These are phyloP conservation scores for Onychorhynchus coronatus DNA, from an alignment of 2,113 vertebrate species.

Conservation along the genomic window DNA sequence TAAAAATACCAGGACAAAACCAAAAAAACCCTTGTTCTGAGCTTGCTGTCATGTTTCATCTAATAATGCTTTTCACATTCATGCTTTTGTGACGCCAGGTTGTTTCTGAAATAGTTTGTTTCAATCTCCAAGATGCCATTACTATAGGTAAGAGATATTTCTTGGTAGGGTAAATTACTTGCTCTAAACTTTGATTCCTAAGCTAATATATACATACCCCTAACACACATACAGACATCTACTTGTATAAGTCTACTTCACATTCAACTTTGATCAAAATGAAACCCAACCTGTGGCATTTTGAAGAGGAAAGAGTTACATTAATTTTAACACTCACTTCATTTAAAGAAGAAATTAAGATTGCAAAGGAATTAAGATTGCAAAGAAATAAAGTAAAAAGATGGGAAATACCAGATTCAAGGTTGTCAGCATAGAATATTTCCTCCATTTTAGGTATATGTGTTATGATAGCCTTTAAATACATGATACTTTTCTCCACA, in stretches of 20 bases:
- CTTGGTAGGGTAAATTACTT: background rate
- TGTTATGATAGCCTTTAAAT: background rate
- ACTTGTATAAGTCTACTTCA: background rate
- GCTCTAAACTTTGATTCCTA: background rate
- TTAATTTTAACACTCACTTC: background rate
- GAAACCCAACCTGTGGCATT: background rate
- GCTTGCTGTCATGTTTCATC: background rate
- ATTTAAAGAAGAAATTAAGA: background rate
- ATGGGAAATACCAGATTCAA: background rate
- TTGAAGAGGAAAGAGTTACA: background rate
- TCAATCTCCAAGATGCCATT: background rate
- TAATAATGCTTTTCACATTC: background rate
- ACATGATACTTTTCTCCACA: background rate
- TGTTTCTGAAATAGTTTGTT: constrained; percentile 30
- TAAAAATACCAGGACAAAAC: background rate
- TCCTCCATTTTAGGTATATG: background rate
- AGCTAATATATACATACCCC: background rate
- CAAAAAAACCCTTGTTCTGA: background rate
- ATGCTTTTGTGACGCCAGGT: background rate
- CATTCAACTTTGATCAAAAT: background rate
- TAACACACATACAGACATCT: background rate
- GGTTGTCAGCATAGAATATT: background rate
- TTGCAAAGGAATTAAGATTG: background rate
- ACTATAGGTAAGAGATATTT: background rate
- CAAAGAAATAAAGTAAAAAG: background rate